A percentile compares a stretch with the other conserved stretches of the same genome.
Conservation (phyloP, 2,888 invertebrate genomes). For the Meiosimyza decipiens region DNA sequence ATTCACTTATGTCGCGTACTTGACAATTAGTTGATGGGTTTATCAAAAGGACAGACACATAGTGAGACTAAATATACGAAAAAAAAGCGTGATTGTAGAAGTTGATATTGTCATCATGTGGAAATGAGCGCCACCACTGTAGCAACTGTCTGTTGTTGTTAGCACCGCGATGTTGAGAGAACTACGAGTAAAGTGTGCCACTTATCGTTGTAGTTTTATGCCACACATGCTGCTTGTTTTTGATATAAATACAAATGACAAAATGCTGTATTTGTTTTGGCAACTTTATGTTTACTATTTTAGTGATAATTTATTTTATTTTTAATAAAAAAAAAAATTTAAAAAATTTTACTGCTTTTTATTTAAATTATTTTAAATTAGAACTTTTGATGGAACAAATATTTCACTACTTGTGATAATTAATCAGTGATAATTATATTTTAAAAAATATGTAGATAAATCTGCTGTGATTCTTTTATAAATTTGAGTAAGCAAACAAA, state of each 20-base stretch:
- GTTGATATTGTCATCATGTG: neutral
- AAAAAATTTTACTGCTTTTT: too few species aligned
- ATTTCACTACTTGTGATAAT: too few species aligned
- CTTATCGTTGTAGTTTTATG: neutral
- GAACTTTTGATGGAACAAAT: too few species aligned
- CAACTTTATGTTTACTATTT: too few species aligned
- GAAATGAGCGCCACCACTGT: neutral
- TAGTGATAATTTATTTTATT: too few species aligned
- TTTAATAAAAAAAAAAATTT: too few species aligned
- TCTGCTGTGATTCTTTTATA: too few species aligned
- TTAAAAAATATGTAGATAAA: too few species aligned
- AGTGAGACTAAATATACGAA: neutral
- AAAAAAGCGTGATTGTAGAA: neutral
- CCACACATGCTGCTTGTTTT: neutral
- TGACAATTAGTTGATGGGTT: conserved; percentile 19
- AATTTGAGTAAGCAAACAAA: too few species aligned
- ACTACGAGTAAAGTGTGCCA: neutral
- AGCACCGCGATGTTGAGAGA: neutral
- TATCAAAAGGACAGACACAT: conserved; percentile 1
- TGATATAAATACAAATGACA: neutral
- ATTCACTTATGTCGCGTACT: neutral
- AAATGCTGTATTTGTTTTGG: too few species aligned
- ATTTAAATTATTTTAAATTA: too few species aligned
- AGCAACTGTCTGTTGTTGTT: neutral
- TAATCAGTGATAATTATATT: too few species aligned